These are phyloP conservation scores for Caenorhabditis wallacei DNA, from an alignment of 2,888 invertebrate genomes.

Conservation along the genomic window DNA sequence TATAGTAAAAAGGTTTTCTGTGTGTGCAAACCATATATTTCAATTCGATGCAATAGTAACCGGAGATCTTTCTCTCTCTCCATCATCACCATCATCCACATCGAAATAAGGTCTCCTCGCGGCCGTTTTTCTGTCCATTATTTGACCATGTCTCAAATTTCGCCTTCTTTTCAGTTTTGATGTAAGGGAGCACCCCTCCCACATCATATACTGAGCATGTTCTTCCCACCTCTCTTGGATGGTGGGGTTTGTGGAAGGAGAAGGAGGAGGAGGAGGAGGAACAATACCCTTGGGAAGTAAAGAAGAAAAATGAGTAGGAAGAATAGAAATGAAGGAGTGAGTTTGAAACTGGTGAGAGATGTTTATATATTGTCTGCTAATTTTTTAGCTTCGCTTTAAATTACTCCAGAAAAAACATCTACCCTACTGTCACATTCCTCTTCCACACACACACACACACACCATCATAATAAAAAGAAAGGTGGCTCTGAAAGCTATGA, in stretches of 20 bases:
- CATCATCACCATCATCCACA: not conserved
- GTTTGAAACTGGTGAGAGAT: not conserved
- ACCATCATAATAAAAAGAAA: not conserved
- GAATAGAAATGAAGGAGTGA: not conserved
- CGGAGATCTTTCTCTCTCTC: constrained; percentile 22
- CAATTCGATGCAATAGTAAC: constrained; percentile 7
- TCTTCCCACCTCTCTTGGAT: constrained; percentile 35
- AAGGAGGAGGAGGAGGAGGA: not conserved
- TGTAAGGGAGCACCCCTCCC: constrained; percentile 6
- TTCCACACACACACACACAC: too few relatives aligned
- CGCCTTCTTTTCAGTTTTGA: not conserved
- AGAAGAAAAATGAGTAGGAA: not conserved
- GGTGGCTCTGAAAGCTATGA: not conserved
- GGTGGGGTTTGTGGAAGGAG: not conserved
- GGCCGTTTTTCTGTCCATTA: constrained; percentile 12
- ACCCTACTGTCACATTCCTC: too few relatives aligned
- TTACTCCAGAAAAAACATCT: too few relatives aligned
- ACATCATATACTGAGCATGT: constrained; percentile 27
- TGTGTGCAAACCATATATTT: not conserved
- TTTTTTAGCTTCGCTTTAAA: too few relatives aligned
- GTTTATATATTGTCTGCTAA: too few relatives aligned
- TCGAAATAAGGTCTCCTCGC: constrained; percentile 2
- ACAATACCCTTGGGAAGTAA: constrained; percentile 32
- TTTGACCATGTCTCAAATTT: constrained; percentile 39
- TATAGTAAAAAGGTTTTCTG: not conserved